These are phyloP conservation scores for Enteromius paludinosus DNA, from an alignment of 2,797 vertebrate genomes.

Conservation along the genomic window DNA sequence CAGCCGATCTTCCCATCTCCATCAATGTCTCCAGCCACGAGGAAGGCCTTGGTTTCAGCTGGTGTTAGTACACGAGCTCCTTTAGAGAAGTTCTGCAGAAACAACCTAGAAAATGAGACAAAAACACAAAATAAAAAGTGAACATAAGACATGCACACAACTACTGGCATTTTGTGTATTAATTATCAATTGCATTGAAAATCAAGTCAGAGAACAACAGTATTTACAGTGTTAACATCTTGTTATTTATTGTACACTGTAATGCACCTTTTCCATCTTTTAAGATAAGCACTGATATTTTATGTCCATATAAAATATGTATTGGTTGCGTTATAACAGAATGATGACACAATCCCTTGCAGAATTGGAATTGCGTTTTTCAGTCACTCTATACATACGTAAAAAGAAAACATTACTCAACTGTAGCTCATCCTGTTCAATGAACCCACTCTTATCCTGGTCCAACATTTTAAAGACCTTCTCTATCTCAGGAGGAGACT, in stretches of 20 bases:
- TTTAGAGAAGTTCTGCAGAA: slow-evolving; percentile 78
- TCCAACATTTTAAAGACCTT: slow-evolving; percentile 83
- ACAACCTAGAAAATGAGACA: slow-evolving; percentile 64
- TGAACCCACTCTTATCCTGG: slow-evolving; percentile 82
- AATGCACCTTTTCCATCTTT: not conserved
- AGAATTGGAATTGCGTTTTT: not conserved
- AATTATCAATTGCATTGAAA: not conserved
- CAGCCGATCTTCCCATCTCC: slow-evolving; percentile 76
- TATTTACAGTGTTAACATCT: not conserved
- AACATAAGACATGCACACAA: not conserved
- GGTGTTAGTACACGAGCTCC: slow-evolving; percentile 72
- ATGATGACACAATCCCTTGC: not conserved
- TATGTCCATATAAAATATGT: not conserved
- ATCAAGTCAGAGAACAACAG: not conserved
- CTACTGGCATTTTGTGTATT: not conserved
- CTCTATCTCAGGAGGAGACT: slow-evolving; percentile 76
- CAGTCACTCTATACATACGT: not conserved
- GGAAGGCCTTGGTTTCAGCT: slow-evolving; percentile 74
- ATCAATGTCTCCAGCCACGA: slow-evolving; percentile 73
- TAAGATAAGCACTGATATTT: not conserved
- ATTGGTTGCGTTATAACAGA: not conserved
- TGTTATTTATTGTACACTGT: not conserved
- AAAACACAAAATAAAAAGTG: not conserved
- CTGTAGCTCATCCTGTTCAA: slow-evolving; percentile 83
- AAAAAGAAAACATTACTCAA: slow-evolving; percentile 74